A percentile compares a stretch with the other conserved stretches of the same genome.
phyloP scores from a whole-genome alignment of 2,888 invertebrate genomes.

The Lithophane socia region DNA sequence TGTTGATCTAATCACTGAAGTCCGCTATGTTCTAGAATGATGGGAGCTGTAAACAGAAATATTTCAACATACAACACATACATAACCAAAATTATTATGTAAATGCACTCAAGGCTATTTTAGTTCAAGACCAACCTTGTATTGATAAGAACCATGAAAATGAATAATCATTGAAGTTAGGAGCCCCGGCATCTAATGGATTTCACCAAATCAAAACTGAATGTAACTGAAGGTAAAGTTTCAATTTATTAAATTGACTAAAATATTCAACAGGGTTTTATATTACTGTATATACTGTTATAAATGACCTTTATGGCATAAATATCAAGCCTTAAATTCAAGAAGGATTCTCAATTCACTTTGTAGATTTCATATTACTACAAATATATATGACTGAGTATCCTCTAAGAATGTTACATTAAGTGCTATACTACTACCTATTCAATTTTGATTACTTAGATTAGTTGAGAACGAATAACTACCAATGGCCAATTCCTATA shows the following conservation, averaged over 20 bases:
- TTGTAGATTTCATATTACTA: neutral
- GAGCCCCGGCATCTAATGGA: constrained; percentile 45
- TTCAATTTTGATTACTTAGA: neutral
- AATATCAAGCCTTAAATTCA: neutral
- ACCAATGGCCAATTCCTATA: neutral
- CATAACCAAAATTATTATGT: neutral
- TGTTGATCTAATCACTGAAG: constrained; percentile 65
- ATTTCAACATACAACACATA: neutral
- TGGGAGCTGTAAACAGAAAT: constrained; percentile 79
- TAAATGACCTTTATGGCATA: neutral
- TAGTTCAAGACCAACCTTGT: constrained; percentile 46
- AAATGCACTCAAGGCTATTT: constrained; percentile 13
- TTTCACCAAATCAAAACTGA: constrained; percentile 66
- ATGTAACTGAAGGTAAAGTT: constrained; percentile 68
- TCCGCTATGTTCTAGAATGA: constrained; percentile 84
- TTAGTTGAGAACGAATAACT: neutral
- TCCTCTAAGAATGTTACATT: neutral
- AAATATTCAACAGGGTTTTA: constrained; percentile 4
- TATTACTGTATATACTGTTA: neutral
- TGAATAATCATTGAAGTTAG: constrained; percentile 40
- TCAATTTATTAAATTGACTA: constrained; percentile 32
- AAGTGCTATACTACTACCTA: neutral
- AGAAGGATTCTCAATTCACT: neutral
- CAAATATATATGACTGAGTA: neutral
- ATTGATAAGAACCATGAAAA: constrained; percentile 35